phyloP scores from a whole-genome alignment of 2,888 invertebrate genomes.

The Lampropteryx suffumata region DNA sequence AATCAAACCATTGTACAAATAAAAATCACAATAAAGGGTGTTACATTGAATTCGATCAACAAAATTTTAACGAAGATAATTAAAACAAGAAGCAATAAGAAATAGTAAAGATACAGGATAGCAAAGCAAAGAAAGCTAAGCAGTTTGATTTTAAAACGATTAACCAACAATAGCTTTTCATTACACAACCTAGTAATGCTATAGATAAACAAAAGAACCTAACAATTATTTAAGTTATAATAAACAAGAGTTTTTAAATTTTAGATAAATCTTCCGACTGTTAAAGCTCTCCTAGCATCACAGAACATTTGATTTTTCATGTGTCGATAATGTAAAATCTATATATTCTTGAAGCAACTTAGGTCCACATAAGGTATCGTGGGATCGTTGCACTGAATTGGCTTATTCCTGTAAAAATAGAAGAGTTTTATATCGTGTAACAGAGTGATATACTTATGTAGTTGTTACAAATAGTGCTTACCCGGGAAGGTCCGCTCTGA shows the following conservation, averaged over 20 bases:
- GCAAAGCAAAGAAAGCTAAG: neutral
- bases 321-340: conserved; percentile 22
- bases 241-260: neutral
- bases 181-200: conserved; percentile 11
- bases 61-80: neutral
- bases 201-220: conserved; percentile 3
- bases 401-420: conserved; percentile 82
- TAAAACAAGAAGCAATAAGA: conserved; percentile 14
- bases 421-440: no score
- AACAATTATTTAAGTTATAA: no score
- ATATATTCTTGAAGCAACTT: conserved; percentile 81
- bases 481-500: conserved; percentile 83
- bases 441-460: no score
- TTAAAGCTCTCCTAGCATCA: conserved; percentile 29
- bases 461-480: conserved; percentile 50
- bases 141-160: conserved; percentile 19
- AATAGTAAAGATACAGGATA: conserved; percentile 21
- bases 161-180: conserved; percentile 7
- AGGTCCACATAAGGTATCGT: conserved; percentile 85
- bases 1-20: conserved; percentile 51
- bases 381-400: conserved; percentile 83
- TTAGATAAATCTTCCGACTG: conserved; percentile 23
- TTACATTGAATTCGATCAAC: neutral
- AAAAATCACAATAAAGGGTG: conserved; percentile 1
- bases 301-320: conserved; percentile 39